Percentiles rank a stretch among this genome's conserved stretches.
These are phyloP conservation scores for Hydra vulgaris DNA, from an alignment of 30 jellyfish, hydroid and myxozoan species.

Conservation along the genomic window DNA sequence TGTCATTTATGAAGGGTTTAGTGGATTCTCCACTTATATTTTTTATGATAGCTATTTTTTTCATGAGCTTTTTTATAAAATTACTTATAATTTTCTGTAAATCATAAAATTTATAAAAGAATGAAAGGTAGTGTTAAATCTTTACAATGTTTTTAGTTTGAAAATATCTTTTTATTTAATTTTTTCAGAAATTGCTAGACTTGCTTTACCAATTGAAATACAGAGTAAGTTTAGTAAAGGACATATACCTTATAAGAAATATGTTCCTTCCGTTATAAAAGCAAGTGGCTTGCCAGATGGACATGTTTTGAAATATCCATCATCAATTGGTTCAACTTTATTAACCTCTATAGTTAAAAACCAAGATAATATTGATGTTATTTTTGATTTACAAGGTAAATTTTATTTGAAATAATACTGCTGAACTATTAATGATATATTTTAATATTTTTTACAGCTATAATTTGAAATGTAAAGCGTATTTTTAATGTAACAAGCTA, in stretches of 20 bases:
- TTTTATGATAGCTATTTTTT: background rate
- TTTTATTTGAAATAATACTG: background rate
- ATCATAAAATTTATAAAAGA: background rate
- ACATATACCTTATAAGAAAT: conserved; percentile 5
- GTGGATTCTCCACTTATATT: background rate
- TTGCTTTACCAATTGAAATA: background rate
- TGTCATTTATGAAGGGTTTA: background rate
- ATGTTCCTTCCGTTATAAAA: conserved; percentile 11
- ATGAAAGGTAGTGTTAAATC: background rate
- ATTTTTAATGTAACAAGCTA: background rate
- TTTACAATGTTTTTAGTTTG: background rate
- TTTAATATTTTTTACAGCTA: background rate
- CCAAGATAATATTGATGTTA: conserved; percentile 2
- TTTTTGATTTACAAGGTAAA: background rate
- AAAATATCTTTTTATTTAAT: background rate
- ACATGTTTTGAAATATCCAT: background rate
- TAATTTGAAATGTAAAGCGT: background rate
- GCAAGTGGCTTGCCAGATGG: conserved; percentile 15
- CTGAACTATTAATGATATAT: background rate
- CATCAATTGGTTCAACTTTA: background rate
- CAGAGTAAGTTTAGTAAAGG: background rate
- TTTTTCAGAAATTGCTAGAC: background rate
- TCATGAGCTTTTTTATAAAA: background rate
- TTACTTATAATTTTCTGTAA: background rate
- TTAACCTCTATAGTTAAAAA: background rate